Evolutionary conservation across 2,797 vertebrate species (phyloP).

Genomic region (Lateolabrax maculatus): DNA sequence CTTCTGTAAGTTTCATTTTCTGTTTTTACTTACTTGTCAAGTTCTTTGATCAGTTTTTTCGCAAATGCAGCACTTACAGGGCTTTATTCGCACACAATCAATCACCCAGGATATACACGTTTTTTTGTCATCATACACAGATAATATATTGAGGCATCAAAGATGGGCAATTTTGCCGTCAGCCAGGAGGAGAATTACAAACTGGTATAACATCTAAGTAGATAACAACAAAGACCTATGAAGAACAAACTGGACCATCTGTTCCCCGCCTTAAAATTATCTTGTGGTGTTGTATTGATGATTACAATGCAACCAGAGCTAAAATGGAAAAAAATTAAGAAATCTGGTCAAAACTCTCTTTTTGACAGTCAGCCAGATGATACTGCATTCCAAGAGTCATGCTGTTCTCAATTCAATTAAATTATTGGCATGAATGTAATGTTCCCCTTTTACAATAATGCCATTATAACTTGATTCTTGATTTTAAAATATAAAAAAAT

Average conservation of each 20-base stretch:
- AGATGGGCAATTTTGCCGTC: constrained; percentile 33
- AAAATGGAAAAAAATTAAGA: constrained; percentile 20
- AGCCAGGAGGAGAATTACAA: constrained; percentile 40
- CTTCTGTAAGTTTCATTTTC: not conserved
- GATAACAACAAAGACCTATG: constrained; percentile 47
- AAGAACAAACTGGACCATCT: constrained; percentile 61
- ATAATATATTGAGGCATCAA: constrained; percentile 28
- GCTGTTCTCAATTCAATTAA: too few species aligned
- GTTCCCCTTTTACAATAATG: too few species aligned
- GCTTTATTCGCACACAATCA: constrained; percentile 15
- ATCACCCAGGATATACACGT: constrained; percentile 18
- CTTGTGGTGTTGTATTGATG: constrained; percentile 32
- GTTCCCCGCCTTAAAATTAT: constrained; percentile 32
- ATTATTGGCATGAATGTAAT: too few species aligned
- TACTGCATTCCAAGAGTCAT: constrained; percentile 2
- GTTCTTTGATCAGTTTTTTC: too few species aligned
- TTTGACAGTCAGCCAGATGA: constrained; percentile 44
- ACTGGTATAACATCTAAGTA: constrained; percentile 49
- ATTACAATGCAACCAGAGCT: constrained; percentile 32
- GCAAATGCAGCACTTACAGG: not conserved
- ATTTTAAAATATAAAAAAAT: too few species aligned
- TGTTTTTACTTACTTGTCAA: not conserved
- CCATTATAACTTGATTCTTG: too few species aligned
- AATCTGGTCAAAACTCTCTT: constrained; percentile 8
- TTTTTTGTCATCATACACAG: constrained; percentile 20